A percentile compares a stretch with the other conserved stretches of the same genome.
Conservation (phyloP, 1,140 invertebrate genomes). For the Ruditapes philippinarum region DNA sequence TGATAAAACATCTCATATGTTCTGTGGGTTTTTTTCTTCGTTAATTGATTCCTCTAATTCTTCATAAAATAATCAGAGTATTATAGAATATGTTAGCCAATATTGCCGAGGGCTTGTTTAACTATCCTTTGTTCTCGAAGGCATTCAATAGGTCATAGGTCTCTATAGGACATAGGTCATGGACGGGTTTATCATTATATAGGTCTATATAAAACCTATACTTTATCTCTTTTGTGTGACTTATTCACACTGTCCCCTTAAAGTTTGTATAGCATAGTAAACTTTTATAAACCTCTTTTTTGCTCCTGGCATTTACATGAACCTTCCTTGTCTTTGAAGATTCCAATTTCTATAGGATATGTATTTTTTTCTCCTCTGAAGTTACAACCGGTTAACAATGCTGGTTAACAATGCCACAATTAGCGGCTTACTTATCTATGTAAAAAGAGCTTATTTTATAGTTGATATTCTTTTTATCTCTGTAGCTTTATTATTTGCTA, state of each 20-base stretch:
- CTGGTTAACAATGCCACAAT: neutral
- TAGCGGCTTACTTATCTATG: neutral
- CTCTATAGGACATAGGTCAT: neutral
- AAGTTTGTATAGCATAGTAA: neutral
- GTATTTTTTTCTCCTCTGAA: neutral
- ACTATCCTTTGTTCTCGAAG: neutral
- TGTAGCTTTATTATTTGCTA: neutral
- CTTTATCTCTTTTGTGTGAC: neutral
- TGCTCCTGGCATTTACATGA: neutral
- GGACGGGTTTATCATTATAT: neutral
- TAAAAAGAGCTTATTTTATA: neutral
- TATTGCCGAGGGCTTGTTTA: neutral
- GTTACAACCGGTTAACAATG: too few relatives aligned
- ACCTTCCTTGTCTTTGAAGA: neutral
- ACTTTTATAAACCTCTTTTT: constrained; percentile 38
- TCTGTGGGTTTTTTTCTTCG: neutral
- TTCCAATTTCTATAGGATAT: neutral
- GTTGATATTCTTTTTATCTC: neutral
- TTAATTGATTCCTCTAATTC: neutral
- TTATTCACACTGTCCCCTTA: neutral
- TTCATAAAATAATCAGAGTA: neutral
- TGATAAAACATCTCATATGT: neutral
- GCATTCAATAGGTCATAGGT: neutral
- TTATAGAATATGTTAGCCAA: neutral
- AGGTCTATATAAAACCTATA: too few relatives aligned